Base-by-base conservation (phyloP, 1,140 invertebrate genomes). In the Gonioctena quinquepunctata region DNA sequence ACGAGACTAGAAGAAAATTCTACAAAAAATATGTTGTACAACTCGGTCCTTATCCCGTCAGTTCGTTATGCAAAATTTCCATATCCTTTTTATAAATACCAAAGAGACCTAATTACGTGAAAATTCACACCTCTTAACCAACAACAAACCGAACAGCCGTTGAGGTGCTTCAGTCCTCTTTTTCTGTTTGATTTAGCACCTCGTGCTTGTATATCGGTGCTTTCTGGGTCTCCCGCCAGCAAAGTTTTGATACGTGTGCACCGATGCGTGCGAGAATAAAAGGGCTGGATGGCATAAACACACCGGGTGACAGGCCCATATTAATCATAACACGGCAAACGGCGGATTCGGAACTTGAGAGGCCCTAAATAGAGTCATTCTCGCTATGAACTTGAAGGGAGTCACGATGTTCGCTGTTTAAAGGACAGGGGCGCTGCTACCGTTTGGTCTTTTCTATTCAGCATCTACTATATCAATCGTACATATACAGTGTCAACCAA, bases 221-320 rank as follows among this genome's bases (percentile, higher is more conserved):
- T 28, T 16, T 49, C 67, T 16, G 11, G 66, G 60, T 48, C 68
- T 73, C 76, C 80, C 69, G 76, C 72, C 64, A 71, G 70, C 66
- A 73, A 76, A 80, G 80, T 80, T 81, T 80, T 79, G 77, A 80
- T 80, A 81, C 77, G 79, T 75, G 78, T 76, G 76, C 80, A 78
- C 27, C 72, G 77, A 79, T 70, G 74, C 74, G 79, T 81, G 73
- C 69, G 60, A 56, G 69, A 60, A 75, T 77, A 75, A 80, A 63
- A 81, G 78, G 78, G 79, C 76, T 78, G 69, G 69, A 67, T 70
- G 61, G 73, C 56, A 73, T 77, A 79, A 78, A 79, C 77, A 77
- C 77, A 74, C 69, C 73, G 69, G 72, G 70, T 72, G 78, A 78
- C 79, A 77, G 77, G 73, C 72, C 74, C 71, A 72, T 76, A 81